Base-by-base conservation (phyloP, 1,140 invertebrate genomes). In the Ceratina australensis region DNA sequence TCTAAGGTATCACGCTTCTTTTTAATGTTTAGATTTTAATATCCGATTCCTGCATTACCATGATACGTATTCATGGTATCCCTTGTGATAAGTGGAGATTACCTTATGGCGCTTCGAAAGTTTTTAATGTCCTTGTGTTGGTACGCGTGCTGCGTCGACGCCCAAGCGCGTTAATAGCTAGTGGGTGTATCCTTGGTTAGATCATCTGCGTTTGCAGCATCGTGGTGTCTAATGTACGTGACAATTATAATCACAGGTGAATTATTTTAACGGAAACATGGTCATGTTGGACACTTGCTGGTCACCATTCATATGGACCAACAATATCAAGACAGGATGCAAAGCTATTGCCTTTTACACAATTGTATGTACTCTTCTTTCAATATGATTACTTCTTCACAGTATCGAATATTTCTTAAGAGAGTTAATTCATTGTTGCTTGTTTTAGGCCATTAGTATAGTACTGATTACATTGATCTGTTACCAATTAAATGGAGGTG, bases 231-330 rank as follows among this genome's bases (percentile, higher is more conserved):
- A 24, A 68, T 59, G 28, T 22, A 18, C 2, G 0, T 4, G 18
- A 20, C 10, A 26, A 65, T 20, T n/a, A 3, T 74, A 1, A 15
- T 66, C 50, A 16, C 3, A 77, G 2, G 49, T 71, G 13, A 42
- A 52, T 61, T 61, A 57, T 86, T 87, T 80, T 47, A 79, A 72
- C 8, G 66, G 20, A 67, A 94, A 90, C 89, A 96, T 97, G 95
- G 94, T 94, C n/a, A 89, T 96, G 3, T 83, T 97, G 50, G 92
- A 95, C 87, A 95, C 96, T 1, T 97, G 96, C 89, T 98, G 97
- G 96, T 97, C 96, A 3, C 97, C 97, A 60, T 96, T 95, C 86
- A 95, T 97, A 82, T 97, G 96, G 95, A 96, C 96, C 15, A 95
- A 96, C 79, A 94, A 94, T 89, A 93, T 97, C 1, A 96, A 96